Conservation (phyloP, 2,888 invertebrate species). For the Gymnoscelis rufifasciata region DNA sequence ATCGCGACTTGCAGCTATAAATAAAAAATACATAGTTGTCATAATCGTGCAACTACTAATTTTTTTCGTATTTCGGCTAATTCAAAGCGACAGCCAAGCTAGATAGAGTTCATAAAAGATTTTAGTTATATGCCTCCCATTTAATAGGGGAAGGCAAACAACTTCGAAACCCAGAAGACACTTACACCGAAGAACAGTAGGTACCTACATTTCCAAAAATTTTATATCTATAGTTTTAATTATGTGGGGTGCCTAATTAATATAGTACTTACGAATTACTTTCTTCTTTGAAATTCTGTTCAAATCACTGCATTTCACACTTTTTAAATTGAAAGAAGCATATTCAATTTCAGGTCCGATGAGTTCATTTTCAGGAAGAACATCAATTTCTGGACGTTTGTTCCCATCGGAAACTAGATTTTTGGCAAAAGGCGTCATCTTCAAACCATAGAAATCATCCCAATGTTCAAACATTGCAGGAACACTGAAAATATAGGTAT, state of each 20-base stretch:
- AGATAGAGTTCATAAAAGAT: too few relatives aligned
- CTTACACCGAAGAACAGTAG: too few relatives aligned
- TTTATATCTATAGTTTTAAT: too few relatives aligned
- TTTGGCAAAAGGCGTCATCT: slow-evolving; percentile 83
- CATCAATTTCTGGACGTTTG: slow-evolving; percentile 82
- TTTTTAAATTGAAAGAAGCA: slow-evolving; percentile 80
- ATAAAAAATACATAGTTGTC: background rate
- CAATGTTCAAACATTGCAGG: slow-evolving; percentile 86
- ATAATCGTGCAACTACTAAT: too few relatives aligned
- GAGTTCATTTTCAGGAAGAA: slow-evolving; percentile 77
- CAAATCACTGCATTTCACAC: slow-evolving; percentile 80
- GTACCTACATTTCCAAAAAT: too few relatives aligned
- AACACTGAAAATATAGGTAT: slow-evolving; percentile 62
- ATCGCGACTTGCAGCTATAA: slow-evolving; percentile 70
- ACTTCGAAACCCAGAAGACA: too few relatives aligned
- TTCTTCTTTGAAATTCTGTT: slow-evolving; percentile 79
- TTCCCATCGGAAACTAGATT: slow-evolving; percentile 81
- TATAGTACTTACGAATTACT: slow-evolving; percentile 69
- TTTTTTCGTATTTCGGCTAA: too few relatives aligned
- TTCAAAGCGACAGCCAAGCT: too few relatives aligned
- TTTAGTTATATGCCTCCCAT: too few relatives aligned
- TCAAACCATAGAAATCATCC: slow-evolving; percentile 88
- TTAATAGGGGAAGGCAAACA: too few relatives aligned
- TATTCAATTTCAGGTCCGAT: slow-evolving; percentile 79
- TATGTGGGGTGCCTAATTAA: too few relatives aligned